Evolutionary conservation across 1,140 invertebrate genomes (phyloP), one percentile per base, ranked within the genome.

Genomic region (Dendroctonus valens): DNA sequence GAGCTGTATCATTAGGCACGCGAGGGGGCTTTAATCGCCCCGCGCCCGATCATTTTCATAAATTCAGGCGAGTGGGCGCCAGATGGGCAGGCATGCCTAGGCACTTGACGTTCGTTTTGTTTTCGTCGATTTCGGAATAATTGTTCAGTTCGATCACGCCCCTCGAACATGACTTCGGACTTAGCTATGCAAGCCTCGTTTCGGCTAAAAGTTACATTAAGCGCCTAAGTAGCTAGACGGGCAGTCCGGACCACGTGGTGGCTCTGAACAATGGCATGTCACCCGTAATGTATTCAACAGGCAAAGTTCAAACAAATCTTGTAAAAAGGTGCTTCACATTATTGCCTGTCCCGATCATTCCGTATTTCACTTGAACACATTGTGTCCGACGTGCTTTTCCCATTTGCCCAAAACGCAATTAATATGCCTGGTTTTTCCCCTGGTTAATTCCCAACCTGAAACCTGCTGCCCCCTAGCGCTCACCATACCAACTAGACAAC

Each of bases 251-350:
- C 26, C 26, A 26, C 26, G 26, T 26, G 26, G 26, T 26, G 26
- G 26, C 26, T 26, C 26, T 26, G 26, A 26, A 26, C 26, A 26
- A 26, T 26, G 26, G 26, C 26, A 26, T 26, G 26, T 26, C 26
- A 26, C 26, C 11, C 11, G 14, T 48, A 48, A 48, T 48, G 46
- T 48, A 48, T 48, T 48, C 46, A 48, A 48, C 46, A 48, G 7
- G 46, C 46, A 48, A 48, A 48, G 46, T 48, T 48, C 46, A 48
- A 14, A 14, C 46, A n/a, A 48, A 48, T 48, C 46, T n/a, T 48
- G 46, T 48, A 48, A 48, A 48, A 48, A 48, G 46, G 46, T 48
- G 46, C 11, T 48, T 48, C 46, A 14, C 46, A n/a, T 48, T 48
- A 48, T 48, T 48, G 5, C 46, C 5, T 8, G 46, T 48, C 46